phyloP scores from a whole-genome alignment of 2,113 vertebrate species.

The Leptobrachium ailaonicum region DNA sequence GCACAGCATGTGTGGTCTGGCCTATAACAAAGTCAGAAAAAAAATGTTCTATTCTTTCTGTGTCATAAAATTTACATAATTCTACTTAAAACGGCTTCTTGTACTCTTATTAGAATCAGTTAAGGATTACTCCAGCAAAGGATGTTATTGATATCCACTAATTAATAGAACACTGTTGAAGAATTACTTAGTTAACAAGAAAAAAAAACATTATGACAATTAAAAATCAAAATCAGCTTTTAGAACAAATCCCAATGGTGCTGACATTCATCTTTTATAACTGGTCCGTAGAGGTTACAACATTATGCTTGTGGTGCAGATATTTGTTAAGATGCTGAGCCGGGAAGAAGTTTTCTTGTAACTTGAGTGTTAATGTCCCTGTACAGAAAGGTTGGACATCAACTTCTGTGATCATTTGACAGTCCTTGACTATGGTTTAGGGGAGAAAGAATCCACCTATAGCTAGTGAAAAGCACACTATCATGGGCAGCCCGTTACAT shows the following conservation, averaged over 20 bases:
- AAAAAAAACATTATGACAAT: slow-evolving; percentile 12
- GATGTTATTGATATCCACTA: slow-evolving; percentile 37
- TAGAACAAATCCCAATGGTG: slow-evolving; percentile 39
- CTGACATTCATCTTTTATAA: slow-evolving; percentile 50
- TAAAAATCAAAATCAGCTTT: slow-evolving; percentile 18
- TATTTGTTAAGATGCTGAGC: slow-evolving; percentile 46
- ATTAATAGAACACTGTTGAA: slow-evolving; percentile 47
- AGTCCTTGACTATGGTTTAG: not conserved
- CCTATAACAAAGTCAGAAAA: no score
- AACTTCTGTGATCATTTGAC: not conserved
- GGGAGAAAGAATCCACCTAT: no score
- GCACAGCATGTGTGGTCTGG: no score
- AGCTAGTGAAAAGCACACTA: no score
- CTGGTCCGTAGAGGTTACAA: slow-evolving; percentile 39
- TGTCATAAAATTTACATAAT: no score
- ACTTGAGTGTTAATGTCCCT: not conserved
- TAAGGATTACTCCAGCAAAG: not conserved
- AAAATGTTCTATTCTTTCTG: no score
- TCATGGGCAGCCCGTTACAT: no score
- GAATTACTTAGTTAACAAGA: slow-evolving; percentile 49
- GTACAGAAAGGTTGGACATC: not conserved
- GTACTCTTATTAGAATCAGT: no score
- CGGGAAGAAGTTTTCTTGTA: slow-evolving; percentile 15
- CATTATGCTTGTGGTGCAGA: slow-evolving; percentile 37
- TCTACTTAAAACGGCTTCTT: no score